Evolutionary conservation across 2,113 vertebrate species (phyloP).

Genomic region (Neodon shergylaensis): DNA sequence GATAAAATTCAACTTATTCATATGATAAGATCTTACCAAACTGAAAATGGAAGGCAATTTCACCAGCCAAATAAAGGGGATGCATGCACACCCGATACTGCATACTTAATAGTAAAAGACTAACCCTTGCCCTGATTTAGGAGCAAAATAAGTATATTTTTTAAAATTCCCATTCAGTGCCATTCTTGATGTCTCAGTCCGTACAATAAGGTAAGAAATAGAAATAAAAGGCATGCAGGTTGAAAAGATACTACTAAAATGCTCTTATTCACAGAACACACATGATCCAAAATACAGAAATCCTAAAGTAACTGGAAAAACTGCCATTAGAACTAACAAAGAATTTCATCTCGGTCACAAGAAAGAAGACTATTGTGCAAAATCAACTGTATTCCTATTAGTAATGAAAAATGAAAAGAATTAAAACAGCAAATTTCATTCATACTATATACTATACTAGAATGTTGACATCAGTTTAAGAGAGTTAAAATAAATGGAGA

Average conservation of each 20-base stretch:
- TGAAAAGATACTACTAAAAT: slow-evolving; percentile 35
- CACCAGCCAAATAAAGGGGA: background rate
- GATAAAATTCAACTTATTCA: background rate
- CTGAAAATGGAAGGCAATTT: slow-evolving; percentile 46
- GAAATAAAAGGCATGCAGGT: background rate
- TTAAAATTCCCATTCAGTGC: background rate
- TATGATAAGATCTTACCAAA: slow-evolving; percentile 5
- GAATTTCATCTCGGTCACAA: background rate
- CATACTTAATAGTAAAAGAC: slow-evolving; percentile 12
- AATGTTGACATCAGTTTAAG: slow-evolving; percentile 23
- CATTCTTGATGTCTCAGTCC: background rate
- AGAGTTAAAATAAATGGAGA: slow-evolving; percentile 45
- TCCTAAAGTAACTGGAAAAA: background rate
- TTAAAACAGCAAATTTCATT: slow-evolving; percentile 15
- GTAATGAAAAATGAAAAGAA: slow-evolving; percentile 21
- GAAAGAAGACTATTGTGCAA: background rate
- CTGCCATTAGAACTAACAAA: slow-evolving; percentile 8
- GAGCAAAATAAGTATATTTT: background rate
- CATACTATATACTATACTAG: background rate
- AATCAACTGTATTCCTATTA: background rate
- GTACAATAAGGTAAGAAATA: background rate
- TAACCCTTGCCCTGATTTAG: slow-evolving; percentile 17
- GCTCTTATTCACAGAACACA: background rate
- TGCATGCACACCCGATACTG: background rate
- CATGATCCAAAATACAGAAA: slow-evolving; percentile 6